Evolutionary conservation across 1,140 invertebrate species (phyloP), one percentile per base, ranked within the genome.

Genomic region (Hypothenemus hampei): DNA sequence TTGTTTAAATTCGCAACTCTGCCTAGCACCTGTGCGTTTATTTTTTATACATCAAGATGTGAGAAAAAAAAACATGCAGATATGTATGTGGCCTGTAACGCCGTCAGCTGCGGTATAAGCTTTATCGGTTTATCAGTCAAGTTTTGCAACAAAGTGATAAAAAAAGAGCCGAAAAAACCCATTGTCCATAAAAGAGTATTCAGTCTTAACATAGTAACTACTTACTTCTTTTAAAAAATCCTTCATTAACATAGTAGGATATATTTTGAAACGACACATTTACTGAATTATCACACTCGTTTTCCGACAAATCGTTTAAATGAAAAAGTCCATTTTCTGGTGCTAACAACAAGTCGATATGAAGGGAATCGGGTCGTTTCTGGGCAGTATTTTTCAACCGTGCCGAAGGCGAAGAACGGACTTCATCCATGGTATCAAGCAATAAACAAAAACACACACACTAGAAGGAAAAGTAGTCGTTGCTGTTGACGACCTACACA

Each of bases 181-280:
- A 31, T 31, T 31, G 8, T 31, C 26, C 26, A 31, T 13, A 31
- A 13, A 31, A 31, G 26, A 13, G 1, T 13, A n/a, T n/a, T n/a
- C n/a, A n/a, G n/a, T n/a, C n/a, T n/a, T n/a, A n/a, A n/a, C n/a
- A n/a, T n/a, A n/a, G n/a, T n/a, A 31, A 11, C 10, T 18, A 39
- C 36, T 39, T 10, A 39, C 36, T 18, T 39, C 19, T 39, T 18
- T 39, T 39, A 18, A 39, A 39, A 39, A 39, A 39, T 10, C 36
- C 36, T 39, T 18, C n/a, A 18, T 16, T 18, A 3, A 39, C 18
- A 15, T 8, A 16, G 18, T 39, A 39, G 18, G n/a, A n/a, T 10
- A 39, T 18, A 39, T 39, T 39, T 19, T 18, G n/a, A 39, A 39
- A 39, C 13, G 36, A 16, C 13, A 39, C 36, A 4, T 39, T 39